Evolutionary conservation across 2,797 vertebrate species (phyloP), one percentile per base, ranked within the genome.

Genomic region (Morus bassanus): DNA sequence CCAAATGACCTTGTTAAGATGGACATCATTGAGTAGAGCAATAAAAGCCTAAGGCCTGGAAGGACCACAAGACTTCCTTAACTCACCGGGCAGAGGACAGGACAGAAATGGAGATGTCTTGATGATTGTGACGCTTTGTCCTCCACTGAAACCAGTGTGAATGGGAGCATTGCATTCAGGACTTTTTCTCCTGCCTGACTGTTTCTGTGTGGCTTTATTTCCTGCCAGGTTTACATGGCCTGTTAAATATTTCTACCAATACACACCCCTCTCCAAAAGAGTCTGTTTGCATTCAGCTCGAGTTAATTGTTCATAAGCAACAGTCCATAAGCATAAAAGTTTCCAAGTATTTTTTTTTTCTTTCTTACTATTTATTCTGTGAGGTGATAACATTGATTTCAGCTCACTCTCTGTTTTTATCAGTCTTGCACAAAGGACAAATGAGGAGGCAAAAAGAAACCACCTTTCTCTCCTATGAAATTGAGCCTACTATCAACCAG

Each of bases 361-460:
- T 89, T 7, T 67, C 77, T 87, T 53, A 27, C 48, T 94, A 43
- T 95, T 95, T 95, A 76, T 94, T 91, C 86, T 94, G 60, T 12
- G 31, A 72, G 72, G 63, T 27, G 95, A 91, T 96, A 94, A 89
- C 90, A 91, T 5, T 85, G 88, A 89, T 83, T 94, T 87, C 80
- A 82, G 48, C 54, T 90, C 60, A 35, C 69, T 91, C 88, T 81
- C 69, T 89, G 74, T 30, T 86, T 96, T 94, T 93, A 82, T 95
- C 92, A 80, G 51, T 25, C 39, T 91, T 93, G 59, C 76, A 89
- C 72, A 89, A 89, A 94, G 73, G 89, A 77, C 78, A 88, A 79
- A 91, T 0, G 11, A 88, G 72, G n/a, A 92, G 80, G 68, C 21
- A 46, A 56, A 82, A 80, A 85, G 82, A 93, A 95, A 43, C 92